phyloP scores from a whole-genome alignment of 2,888 invertebrate genomes.

The Pimpla rufipes region DNA sequence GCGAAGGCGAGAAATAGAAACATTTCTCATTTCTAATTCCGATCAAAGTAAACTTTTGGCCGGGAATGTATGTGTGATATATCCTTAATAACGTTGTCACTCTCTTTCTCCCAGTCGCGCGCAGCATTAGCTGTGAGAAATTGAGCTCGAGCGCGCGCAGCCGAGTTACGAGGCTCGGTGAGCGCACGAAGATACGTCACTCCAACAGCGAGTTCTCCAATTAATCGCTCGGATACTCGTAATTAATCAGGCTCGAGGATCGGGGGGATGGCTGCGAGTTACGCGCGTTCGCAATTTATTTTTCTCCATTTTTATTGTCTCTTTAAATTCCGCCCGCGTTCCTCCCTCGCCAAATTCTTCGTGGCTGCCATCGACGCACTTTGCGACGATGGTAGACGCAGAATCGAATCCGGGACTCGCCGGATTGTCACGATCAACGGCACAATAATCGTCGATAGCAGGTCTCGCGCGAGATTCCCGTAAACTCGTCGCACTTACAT shows the following conservation, averaged over 20 bases:
- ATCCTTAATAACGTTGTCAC: slow-evolving; percentile 56
- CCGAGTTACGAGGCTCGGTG: slow-evolving; percentile 33
- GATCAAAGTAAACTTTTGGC: background rate
- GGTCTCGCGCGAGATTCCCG: slow-evolving; percentile 26
- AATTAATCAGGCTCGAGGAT: slow-evolving; percentile 48
- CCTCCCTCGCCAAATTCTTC: slow-evolving; percentile 14
- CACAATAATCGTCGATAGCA: slow-evolving; percentile 31
- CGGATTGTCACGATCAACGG: background rate
- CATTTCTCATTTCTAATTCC: no score
- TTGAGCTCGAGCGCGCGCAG: slow-evolving; percentile 4
- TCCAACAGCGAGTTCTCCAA: slow-evolving; percentile 54
- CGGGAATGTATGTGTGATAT: background rate
- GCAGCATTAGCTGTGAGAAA: slow-evolving; percentile 19
- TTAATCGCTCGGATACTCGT: slow-evolving; percentile 58
- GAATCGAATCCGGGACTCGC: background rate
- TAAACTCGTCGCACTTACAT: slow-evolving; percentile 30
- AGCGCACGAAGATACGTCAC: slow-evolving; percentile 51
- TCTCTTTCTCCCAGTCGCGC: slow-evolving; percentile 22
- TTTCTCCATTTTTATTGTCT: slow-evolving; percentile 18
- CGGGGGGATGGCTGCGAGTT: slow-evolving; percentile 28
- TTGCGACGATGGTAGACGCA: background rate
- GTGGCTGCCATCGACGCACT: background rate
- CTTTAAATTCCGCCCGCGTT: background rate
- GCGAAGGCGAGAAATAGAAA: background rate
- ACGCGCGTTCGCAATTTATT: slow-evolving; percentile 10